Evolutionary conservation across 2,888 invertebrate species (phyloP).

Genomic region (Hyalella azteca): DNA sequence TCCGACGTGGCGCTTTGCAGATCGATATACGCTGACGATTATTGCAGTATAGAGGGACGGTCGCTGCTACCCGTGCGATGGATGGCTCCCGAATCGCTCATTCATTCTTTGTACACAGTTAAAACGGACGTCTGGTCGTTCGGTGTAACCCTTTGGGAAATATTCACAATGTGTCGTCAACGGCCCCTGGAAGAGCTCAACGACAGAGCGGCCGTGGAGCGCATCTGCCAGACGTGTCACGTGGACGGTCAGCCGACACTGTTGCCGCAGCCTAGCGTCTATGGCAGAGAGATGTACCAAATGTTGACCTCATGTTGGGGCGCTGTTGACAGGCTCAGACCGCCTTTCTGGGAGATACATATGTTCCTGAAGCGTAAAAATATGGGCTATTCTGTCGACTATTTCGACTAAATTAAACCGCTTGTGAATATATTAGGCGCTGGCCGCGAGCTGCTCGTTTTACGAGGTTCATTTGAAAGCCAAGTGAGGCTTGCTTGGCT

Average conservation of each 20-base stretch:
- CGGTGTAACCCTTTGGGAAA: slow-evolving; percentile 86
- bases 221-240: slow-evolving; percentile 78
- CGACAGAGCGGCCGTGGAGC: slow-evolving; percentile 83
- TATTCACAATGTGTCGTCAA: slow-evolving; percentile 80
- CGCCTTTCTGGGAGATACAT: slow-evolving; percentile 86
- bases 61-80: slow-evolving; percentile 79
- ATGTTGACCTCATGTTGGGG: slow-evolving; percentile 93
- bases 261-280: slow-evolving; percentile 75
- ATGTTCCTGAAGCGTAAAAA: slow-evolving; percentile 81
- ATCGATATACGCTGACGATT: slow-evolving; percentile 76
- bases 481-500: no score
- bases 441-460: background rate
- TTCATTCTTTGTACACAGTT: slow-evolving; percentile 83
- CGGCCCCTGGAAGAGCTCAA: slow-evolving; percentile 80
- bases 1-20: slow-evolving; percentile 77
- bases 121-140: slow-evolving; percentile 90
- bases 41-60: slow-evolving; percentile 75
- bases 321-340: slow-evolving; percentile 77
- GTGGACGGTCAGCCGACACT: slow-evolving; percentile 68
- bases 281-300: slow-evolving; percentile 87
- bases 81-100: slow-evolving; percentile 88
- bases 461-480: no score
- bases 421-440: background rate
- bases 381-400: slow-evolving; percentile 62
- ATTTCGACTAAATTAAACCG: slow-evolving; percentile 1